phyloP scores from a whole-genome alignment of 2,888 invertebrate species.

The Pheosia gnoma region DNA sequence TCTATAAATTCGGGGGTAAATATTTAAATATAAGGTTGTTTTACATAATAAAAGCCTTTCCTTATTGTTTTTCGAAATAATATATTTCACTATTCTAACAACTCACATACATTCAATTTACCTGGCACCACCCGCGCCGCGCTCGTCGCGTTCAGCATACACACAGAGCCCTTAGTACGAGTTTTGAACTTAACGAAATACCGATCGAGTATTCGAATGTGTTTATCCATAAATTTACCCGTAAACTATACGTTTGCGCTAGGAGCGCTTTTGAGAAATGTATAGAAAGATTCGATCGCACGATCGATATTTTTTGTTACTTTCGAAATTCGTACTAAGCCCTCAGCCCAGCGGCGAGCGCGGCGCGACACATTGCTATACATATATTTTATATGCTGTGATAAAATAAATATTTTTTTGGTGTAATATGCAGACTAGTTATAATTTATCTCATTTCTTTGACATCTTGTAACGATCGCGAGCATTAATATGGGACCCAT shows the following conservation, averaged over 20 bases:
- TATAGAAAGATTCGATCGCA: too few species aligned
- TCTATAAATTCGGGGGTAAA: too few species aligned
- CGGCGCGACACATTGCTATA: constrained; percentile 16
- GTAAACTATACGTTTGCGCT: too few species aligned
- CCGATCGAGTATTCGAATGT: too few species aligned
- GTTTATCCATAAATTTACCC: too few species aligned
- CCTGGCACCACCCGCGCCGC: constrained; percentile 14
- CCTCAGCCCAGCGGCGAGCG: constrained; percentile 11
- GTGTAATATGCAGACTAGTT: background rate
- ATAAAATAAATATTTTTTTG: constrained; percentile 4
- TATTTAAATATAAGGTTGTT: background rate
- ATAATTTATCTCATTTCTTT: background rate
- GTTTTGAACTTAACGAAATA: too few species aligned
- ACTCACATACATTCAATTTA: constrained; percentile 27
- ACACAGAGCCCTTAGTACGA: constrained; percentile 1
- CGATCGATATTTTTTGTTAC: too few species aligned
- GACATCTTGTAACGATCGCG: too few species aligned
- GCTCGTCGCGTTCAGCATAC: constrained; percentile 15
- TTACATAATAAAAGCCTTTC: background rate
- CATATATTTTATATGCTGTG: constrained; percentile 6
- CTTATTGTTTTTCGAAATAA: constrained; percentile 19
- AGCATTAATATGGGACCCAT: too few species aligned
- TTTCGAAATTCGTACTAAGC: too few species aligned
- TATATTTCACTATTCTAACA: constrained; percentile 34
- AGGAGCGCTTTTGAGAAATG: too few species aligned